Evolutionary conservation across 2,797 vertebrate genomes (phyloP).

Genomic region (Lacerta bilineata): DNA sequence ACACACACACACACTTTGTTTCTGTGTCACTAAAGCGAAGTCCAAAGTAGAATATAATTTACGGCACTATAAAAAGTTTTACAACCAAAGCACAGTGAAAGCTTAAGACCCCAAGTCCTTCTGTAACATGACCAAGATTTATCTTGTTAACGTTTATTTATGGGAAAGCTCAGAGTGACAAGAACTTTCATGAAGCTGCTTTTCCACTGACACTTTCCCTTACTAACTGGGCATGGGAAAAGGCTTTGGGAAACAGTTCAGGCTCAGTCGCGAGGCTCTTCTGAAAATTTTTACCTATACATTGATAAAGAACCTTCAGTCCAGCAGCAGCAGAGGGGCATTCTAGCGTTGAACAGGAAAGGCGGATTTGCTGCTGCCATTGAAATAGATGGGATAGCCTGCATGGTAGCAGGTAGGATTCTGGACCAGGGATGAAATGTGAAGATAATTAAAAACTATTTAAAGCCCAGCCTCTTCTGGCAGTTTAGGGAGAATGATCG

Average conservation of each 20-base stretch:
- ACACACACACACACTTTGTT: slow-evolving; percentile 66
- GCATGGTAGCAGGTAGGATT: not conserved
- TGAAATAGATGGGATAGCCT: not conserved
- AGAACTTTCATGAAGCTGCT: slow-evolving; percentile 60
- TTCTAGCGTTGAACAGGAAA: not conserved
- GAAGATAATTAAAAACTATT: not conserved
- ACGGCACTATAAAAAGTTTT: slow-evolving; percentile 84
- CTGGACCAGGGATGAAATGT: not conserved
- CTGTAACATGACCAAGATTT: slow-evolving; percentile 81
- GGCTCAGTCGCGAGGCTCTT: slow-evolving; percentile 45
- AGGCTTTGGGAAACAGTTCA: slow-evolving; percentile 59
- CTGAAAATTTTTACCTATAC: slow-evolving; percentile 1
- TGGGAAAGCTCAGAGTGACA: slow-evolving; percentile 71
- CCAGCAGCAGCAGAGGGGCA: not conserved
- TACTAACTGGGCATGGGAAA: slow-evolving; percentile 55
- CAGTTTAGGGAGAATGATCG: not conserved
- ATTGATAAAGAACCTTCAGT: not conserved
- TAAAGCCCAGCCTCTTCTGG: not conserved
- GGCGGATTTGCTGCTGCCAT: not conserved
- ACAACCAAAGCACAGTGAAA: slow-evolving; percentile 80
- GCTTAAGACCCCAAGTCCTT: slow-evolving; percentile 78
- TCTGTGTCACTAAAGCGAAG: slow-evolving; percentile 80
- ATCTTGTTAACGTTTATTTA: slow-evolving; percentile 86
- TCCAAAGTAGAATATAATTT: slow-evolving; percentile 84
- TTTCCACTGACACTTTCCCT: slow-evolving; percentile 69